Conservation (phyloP, 2,113 vertebrate genomes). For the Nothobranchius furzeri region DNA sequence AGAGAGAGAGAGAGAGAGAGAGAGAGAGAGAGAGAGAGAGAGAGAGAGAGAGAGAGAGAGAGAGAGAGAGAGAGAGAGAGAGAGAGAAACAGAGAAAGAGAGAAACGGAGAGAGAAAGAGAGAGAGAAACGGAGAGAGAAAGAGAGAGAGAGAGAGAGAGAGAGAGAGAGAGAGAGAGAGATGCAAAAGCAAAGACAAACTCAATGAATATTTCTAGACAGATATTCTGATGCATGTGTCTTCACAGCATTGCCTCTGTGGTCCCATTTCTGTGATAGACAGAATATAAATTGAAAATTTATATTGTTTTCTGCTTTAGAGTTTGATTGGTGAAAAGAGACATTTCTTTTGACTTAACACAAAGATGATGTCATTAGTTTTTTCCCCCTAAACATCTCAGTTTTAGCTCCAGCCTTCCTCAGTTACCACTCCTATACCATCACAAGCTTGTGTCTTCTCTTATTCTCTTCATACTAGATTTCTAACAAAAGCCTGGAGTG, state of each 20-base stretch:
- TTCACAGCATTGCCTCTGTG: slow-evolving; percentile 45
- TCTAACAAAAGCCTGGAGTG: slow-evolving; percentile 34
- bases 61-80: too few species aligned
- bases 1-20: too few species aligned
- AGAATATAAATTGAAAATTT: slow-evolving; percentile 80
- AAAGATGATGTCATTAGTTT: slow-evolving; percentile 33
- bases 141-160: background rate
- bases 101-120: too few species aligned
- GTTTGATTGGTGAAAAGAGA: slow-evolving; percentile 59
- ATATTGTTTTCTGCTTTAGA: slow-evolving; percentile 68
- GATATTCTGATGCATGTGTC: slow-evolving; percentile 53
- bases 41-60: too few species aligned
- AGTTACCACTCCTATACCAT: slow-evolving; percentile 56
- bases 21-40: too few species aligned
- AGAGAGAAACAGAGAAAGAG: too few species aligned
- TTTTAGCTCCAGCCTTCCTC: slow-evolving; percentile 15
- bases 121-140: slow-evolving; percentile 1
- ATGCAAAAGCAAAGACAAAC: slow-evolving; percentile 8
- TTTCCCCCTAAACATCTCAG: slow-evolving; percentile 27
- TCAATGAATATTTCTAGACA: slow-evolving; percentile 37
- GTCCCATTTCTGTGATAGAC: slow-evolving; percentile 67
- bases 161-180: slow-evolving; percentile 3
- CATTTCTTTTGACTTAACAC: slow-evolving; percentile 43
- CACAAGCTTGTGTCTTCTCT: slow-evolving; percentile 51
- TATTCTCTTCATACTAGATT: slow-evolving; percentile 49